These are phyloP conservation scores for Lerista edwardsae DNA, from an alignment of 2,797 vertebrate genomes.

Conservation along the genomic window DNA sequence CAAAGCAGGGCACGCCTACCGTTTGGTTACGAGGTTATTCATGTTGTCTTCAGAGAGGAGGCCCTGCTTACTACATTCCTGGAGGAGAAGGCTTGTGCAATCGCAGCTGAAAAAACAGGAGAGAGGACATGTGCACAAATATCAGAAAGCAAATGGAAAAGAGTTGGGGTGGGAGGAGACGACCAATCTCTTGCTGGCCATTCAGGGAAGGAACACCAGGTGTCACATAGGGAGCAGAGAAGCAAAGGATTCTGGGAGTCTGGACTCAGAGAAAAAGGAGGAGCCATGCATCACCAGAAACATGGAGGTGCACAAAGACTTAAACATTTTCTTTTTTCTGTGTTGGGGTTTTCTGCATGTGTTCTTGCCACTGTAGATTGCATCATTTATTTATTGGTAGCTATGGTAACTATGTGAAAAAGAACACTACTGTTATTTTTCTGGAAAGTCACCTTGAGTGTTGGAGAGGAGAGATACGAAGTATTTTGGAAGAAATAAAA, in stretches of 20 bases:
- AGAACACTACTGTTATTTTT: background rate
- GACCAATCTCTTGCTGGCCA: background rate
- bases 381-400: background rate
- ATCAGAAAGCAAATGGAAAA: background rate
- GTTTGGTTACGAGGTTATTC: constrained; percentile 84
- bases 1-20: constrained; percentile 77
- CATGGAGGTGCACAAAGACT: background rate
- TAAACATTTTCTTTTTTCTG: background rate
- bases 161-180: background rate
- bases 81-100: constrained; percentile 90
- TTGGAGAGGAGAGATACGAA: background rate
- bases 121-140: constrained; percentile 1
- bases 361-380: background rate
- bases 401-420: background rate
- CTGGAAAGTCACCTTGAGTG: background rate
- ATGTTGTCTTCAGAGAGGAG: constrained; percentile 90
- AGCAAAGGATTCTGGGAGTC: too few relatives aligned
- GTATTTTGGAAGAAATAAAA: too few relatives aligned
- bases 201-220: background rate
- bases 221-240: background rate
- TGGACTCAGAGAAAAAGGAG: background rate
- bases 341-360: too few relatives aligned
- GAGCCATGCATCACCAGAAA: background rate
- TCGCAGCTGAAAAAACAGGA: constrained; percentile 84
- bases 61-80: constrained; percentile 94